phyloP scores from a whole-genome alignment of 2,888 invertebrate species.

The Cataglyphis albicans region DNA sequence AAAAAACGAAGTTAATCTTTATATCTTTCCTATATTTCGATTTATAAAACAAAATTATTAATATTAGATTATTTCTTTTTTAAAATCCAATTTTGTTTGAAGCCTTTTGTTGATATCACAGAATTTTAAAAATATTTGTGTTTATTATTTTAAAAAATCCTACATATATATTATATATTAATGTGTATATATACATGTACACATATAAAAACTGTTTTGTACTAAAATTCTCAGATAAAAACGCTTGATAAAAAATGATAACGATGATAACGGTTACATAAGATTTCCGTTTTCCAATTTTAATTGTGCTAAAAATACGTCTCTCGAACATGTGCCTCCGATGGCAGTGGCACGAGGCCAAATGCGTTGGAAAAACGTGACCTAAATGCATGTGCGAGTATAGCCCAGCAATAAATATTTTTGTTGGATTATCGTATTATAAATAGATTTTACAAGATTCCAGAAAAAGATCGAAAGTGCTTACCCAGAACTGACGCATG shows the following conservation, averaged over 20 bases:
- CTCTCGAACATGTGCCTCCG: constrained; percentile 16
- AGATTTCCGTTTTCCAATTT: constrained; percentile 24
- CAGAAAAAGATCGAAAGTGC: constrained; percentile 53
- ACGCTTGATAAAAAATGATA: constrained; percentile 4
- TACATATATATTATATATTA: neutral
- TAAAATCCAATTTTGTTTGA: neutral
- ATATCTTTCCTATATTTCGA: neutral
- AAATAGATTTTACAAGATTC: constrained; percentile 4
- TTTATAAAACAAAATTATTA: neutral
- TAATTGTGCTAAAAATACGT: constrained; percentile 47
- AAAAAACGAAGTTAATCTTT: neutral
- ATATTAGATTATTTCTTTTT: neutral
- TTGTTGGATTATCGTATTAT: constrained; percentile 12
- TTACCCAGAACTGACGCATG: constrained; percentile 93
- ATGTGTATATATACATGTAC: too few relatives aligned
- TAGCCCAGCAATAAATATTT: constrained; percentile 9
- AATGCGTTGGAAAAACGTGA: constrained; percentile 64
- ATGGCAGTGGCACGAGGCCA: constrained; percentile 71
- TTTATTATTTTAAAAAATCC: neutral
- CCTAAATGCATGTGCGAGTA: constrained; percentile 52
- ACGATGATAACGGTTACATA: constrained; percentile 4
- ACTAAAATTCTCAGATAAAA: neutral
- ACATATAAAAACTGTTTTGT: neutral
- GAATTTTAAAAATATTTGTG: neutral
- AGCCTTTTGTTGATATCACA: neutral